These are phyloP conservation scores for Hippoglossus stenolepis DNA, from an alignment of 2,113 vertebrate genomes.

Conservation along the genomic window DNA sequence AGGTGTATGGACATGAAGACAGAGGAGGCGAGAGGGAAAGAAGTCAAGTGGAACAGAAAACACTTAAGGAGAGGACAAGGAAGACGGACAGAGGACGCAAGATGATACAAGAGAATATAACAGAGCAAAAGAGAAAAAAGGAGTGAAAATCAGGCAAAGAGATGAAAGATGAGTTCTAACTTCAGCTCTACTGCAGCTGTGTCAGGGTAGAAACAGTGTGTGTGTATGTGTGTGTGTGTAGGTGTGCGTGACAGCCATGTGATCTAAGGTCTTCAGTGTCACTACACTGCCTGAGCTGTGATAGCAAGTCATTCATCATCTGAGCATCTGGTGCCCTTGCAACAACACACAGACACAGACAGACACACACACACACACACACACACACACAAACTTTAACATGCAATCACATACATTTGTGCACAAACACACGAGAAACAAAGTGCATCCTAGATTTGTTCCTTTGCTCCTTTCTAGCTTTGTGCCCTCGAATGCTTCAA, in stretches of 20 bases:
- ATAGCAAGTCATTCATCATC: constrained; percentile 75
- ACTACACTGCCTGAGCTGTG: constrained; percentile 72
- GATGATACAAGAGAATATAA: not conserved
- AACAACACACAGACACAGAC: constrained; percentile 32
- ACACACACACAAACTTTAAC: constrained; percentile 16
- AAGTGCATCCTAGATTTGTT: constrained; percentile 13
- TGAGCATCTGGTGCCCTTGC: constrained; percentile 75
- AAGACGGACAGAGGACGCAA: not conserved
- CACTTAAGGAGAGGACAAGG: not conserved
- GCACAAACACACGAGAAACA: not conserved
- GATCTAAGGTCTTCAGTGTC: constrained; percentile 78
- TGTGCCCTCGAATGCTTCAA: not conserved
- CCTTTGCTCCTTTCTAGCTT: not conserved
- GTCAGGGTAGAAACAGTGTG: constrained; percentile 18
- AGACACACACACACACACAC: constrained; percentile 17
- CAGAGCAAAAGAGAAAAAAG: constrained; percentile 16
- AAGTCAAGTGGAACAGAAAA: constrained; percentile 1
- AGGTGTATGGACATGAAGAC: not conserved
- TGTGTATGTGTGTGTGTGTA: constrained; percentile 1
- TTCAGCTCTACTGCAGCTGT: constrained; percentile 41
- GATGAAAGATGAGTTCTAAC: constrained; percentile 51
- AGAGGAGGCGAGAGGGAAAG: not conserved
- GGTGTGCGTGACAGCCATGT: constrained; percentile 57
- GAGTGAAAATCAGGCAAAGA: not conserved
- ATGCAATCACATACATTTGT: constrained; percentile 5